These are phyloP conservation scores for Odontesthes bonariensis DNA, from an alignment of 2,113 vertebrate genomes.

Conservation along the genomic window DNA sequence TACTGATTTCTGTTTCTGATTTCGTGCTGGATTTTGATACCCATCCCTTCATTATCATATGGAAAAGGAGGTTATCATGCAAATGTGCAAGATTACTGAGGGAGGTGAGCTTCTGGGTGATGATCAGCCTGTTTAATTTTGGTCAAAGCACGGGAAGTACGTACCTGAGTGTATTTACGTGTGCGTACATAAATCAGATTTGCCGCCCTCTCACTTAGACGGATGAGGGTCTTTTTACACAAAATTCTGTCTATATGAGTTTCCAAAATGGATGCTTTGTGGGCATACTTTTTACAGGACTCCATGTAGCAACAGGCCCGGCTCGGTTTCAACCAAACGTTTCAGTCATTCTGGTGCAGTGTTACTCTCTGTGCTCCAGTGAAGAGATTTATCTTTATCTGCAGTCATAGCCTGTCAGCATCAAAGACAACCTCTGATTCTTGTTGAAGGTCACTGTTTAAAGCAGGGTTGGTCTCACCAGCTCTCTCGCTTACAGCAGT, in stretches of 20 bases:
- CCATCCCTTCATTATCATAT: too few species aligned
- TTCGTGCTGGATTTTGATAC: too few species aligned
- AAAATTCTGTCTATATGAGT: background rate
- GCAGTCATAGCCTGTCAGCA: constrained; percentile 31
- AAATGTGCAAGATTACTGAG: too few species aligned
- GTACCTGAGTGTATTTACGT: too few species aligned
- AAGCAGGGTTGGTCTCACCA: constrained; percentile 27
- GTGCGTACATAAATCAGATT: background rate
- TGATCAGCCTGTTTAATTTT: too few species aligned
- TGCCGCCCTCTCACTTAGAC: too few species aligned
- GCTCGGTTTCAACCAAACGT: constrained; percentile 26
- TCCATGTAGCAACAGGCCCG: background rate
- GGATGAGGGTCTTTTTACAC: background rate
- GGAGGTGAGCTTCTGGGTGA: too few species aligned
- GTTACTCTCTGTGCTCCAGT: constrained; percentile 22
- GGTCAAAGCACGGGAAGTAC: too few species aligned
- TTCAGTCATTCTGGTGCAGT: constrained; percentile 15
- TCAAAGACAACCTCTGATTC: constrained; percentile 46
- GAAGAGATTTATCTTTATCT: constrained; percentile 49
- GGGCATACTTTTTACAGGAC: constrained; percentile 22
- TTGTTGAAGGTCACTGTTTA: constrained; percentile 53
- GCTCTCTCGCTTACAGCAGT: constrained; percentile 26
- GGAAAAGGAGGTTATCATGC: too few species aligned
- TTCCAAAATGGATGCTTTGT: constrained; percentile 10
- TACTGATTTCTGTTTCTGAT: too few species aligned